phyloP scores from a whole-genome alignment of 2,888 invertebrate genomes.

The Branchipolynoe longqiensis region DNA sequence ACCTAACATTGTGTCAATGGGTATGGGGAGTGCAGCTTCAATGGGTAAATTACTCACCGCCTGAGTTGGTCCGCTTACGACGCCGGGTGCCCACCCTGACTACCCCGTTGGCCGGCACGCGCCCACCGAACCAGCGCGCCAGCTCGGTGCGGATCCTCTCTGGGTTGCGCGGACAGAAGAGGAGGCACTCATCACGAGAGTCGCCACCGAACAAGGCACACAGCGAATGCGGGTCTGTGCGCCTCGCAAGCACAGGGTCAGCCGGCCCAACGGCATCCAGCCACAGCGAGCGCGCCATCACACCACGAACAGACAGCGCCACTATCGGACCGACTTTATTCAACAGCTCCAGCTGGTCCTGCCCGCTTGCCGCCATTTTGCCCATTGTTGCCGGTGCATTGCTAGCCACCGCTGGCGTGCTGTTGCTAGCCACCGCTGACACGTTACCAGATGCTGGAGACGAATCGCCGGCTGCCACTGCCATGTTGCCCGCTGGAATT shows the following conservation, averaged over 20 bases:
- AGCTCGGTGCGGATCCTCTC: constrained; percentile 73
- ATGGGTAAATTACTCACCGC: background rate
- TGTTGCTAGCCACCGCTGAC: too few species aligned
- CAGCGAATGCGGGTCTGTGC: constrained; percentile 78
- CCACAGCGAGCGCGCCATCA: constrained; percentile 76
- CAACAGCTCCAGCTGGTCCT: constrained; percentile 45
- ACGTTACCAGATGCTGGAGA: too few species aligned
- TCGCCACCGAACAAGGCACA: constrained; percentile 78
- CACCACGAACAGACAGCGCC: constrained; percentile 75
- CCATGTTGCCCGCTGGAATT: too few species aligned
- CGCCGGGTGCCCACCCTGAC: constrained; percentile 73
- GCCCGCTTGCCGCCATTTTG: constrained; percentile 57
- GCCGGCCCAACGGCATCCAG: constrained; percentile 78
- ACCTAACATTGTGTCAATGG: too few species aligned
- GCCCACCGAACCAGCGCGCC: constrained; percentile 78
- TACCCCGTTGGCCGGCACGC: constrained; percentile 75
- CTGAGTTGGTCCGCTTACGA: background rate
- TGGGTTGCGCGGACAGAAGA: constrained; percentile 77
- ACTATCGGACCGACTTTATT: constrained; percentile 76
- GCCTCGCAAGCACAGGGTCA: constrained; percentile 76
- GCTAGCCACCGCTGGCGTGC: too few species aligned
- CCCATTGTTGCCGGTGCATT: constrained; percentile 39
- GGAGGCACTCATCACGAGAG: constrained; percentile 74
- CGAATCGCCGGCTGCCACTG: too few species aligned
- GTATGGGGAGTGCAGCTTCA: too few species aligned